Evolutionary conservation across 1,140 invertebrate species (phyloP).

Genomic region (Pseudomyrmex concolor): DNA sequence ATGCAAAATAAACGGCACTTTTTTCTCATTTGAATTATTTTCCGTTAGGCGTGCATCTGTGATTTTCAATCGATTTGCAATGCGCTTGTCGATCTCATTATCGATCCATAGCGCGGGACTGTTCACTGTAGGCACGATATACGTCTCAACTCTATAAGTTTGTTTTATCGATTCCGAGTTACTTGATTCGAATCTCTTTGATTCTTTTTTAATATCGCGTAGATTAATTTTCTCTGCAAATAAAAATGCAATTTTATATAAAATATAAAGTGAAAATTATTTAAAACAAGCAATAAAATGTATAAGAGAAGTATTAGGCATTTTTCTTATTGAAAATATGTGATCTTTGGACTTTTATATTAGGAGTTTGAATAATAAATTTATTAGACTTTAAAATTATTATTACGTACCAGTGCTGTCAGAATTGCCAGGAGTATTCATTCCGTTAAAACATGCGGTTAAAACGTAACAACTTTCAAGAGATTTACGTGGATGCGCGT

Average conservation of each 20-base stretch:
- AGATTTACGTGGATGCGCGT: too few species aligned
- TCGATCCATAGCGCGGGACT: neutral
- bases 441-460: too few species aligned
- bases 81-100: neutral
- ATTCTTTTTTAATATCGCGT: too few species aligned
- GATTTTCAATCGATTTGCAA: neutral
- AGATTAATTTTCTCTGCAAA: too few species aligned
- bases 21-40: neutral
- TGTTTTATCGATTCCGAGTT: slow-evolving; percentile 27
- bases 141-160: slow-evolving; percentile 78
- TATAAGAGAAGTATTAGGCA: too few species aligned
- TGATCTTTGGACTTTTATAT: too few species aligned
- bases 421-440: too few species aligned
- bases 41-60: neutral
- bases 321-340: too few species aligned
- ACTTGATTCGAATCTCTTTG: too few species aligned
- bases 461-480: neutral
- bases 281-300: too few species aligned
- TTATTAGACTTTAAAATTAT: neutral
- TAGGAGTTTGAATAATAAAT: neutral
- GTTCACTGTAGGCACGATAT: slow-evolving; percentile 75
- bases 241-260: too few species aligned
- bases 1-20: neutral
- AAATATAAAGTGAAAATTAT: too few species aligned
- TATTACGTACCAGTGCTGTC: neutral